Conservation (phyloP, 2,797 vertebrate genomes). For the Thunnus albacares region DNA sequence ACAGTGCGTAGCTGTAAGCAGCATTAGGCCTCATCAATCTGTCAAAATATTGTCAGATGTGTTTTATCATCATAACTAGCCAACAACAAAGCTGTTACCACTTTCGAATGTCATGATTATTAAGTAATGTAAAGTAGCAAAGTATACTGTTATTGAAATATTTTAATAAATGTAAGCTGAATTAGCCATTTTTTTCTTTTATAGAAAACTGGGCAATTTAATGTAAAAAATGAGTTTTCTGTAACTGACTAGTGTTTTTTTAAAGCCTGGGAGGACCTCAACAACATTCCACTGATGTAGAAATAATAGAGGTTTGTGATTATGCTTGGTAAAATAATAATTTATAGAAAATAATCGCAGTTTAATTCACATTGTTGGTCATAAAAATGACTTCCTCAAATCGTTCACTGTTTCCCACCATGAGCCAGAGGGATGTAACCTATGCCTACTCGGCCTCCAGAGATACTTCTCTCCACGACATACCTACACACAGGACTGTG, state of each 20-base stretch:
- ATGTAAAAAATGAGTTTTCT: background rate
- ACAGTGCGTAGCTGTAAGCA: no score
- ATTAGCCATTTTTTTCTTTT: background rate
- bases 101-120: no score
- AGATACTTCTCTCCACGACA: constrained; percentile 67
- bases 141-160: background rate
- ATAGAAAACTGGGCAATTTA: background rate
- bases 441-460: constrained; percentile 60
- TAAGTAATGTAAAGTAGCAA: no score
- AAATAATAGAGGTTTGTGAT: background rate
- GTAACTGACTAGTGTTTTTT: background rate
- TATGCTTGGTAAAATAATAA: background rate
- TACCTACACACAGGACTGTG: constrained; percentile 49
- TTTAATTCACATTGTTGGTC: background rate
- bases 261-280: background rate
- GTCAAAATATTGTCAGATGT: no score
- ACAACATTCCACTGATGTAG: background rate
- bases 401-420: background rate
- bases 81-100: no score
- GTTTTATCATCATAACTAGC: background rate
- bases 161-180: background rate
- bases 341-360: background rate
- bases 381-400: background rate
- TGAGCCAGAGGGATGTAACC: constrained; percentile 14
- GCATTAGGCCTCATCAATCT: no score